phyloP scores from a whole-genome alignment of 2,113 vertebrate species.

The Mesitornis unicolor region DNA sequence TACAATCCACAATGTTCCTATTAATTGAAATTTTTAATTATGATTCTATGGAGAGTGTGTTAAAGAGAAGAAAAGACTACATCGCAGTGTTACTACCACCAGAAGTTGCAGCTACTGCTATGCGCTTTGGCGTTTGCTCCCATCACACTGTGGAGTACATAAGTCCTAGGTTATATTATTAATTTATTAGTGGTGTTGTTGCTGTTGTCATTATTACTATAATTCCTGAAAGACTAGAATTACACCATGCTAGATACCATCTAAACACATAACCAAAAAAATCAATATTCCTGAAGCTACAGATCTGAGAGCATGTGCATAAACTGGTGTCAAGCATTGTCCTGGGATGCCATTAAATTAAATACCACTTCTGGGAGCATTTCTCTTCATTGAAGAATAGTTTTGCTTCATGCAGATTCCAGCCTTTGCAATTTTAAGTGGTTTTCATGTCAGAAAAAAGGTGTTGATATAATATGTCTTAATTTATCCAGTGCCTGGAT shows the following conservation, averaged over 20 bases:
- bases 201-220: background rate
- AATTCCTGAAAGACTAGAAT: background rate
- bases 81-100: background rate
- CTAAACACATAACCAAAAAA: background rate
- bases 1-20: background rate
- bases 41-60: background rate
- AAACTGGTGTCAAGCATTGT: background rate
- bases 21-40: background rate
- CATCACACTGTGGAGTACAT: rapidly evolving
- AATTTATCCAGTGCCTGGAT: background rate
- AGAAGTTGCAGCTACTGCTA: background rate
- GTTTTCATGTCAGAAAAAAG: background rate
- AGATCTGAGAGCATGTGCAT: background rate
- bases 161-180: background rate
- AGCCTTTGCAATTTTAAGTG: background rate
- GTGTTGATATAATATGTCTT: background rate
- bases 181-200: background rate
- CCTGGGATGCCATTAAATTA: background rate
- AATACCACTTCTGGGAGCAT: background rate
- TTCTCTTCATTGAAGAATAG: background rate
- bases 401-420: background rate
- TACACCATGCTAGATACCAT: background rate
- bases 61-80: background rate
- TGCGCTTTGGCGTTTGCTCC: background rate
- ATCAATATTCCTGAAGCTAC: background rate